phyloP scores from a whole-genome alignment of 2,888 invertebrate species.

The Monochamus alternatus region DNA sequence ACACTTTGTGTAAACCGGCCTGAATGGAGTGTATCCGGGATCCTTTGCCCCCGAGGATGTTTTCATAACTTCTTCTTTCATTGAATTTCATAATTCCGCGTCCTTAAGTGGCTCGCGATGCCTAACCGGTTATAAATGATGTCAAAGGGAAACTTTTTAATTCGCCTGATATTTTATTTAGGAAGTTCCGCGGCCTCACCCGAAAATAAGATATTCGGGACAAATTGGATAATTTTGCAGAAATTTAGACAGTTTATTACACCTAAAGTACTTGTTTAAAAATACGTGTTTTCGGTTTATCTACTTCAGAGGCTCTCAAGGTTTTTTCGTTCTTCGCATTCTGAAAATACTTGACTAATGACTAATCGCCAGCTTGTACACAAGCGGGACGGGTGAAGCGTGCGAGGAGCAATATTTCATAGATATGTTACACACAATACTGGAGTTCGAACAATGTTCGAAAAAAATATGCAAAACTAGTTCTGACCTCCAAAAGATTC shows the following conservation, averaged over 20 bases:
- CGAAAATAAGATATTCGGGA: conserved; percentile 2
- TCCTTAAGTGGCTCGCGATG: conserved; percentile 42
- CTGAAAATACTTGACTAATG: too few relatives aligned
- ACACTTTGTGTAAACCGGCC: conserved; percentile 56
- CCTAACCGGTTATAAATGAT: conserved; percentile 42
- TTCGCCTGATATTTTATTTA: conserved; percentile 39
- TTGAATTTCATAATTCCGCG: conserved; percentile 45
- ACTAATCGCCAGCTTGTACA: too few relatives aligned
- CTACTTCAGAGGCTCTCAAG: background rate
- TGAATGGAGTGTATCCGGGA: conserved; percentile 52
- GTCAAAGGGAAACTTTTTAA: conserved; percentile 40
- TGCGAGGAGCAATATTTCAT: too few relatives aligned
- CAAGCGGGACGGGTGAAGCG: too few relatives aligned
- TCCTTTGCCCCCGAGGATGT: conserved; percentile 49
- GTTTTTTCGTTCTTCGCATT: too few relatives aligned
- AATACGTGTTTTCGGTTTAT: background rate
- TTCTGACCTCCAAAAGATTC: too few relatives aligned
- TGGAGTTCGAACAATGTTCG: too few relatives aligned
- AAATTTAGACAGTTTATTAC: conserved; percentile 14
- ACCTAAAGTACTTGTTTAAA: background rate
- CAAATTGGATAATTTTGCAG: conserved; percentile 14
- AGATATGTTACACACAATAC: too few relatives aligned
- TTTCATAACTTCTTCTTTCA: conserved; percentile 54
- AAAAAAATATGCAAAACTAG: too few relatives aligned
- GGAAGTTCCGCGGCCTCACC: conserved; percentile 14